Conservation (phyloP, 2,797 vertebrate species). For the Etheostoma nigrum region DNA sequence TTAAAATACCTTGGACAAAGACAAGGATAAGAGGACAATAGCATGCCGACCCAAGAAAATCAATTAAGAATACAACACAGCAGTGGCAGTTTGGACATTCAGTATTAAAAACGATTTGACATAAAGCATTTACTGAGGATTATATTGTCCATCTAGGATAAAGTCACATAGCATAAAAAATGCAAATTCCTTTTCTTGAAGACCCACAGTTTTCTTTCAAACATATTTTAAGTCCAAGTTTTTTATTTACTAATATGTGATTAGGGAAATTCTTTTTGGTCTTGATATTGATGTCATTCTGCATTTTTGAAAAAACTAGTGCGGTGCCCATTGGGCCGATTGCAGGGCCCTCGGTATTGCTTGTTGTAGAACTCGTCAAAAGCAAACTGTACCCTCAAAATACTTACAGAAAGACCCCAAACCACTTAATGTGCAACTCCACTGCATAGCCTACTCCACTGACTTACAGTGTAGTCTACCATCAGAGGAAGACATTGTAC, state of each 20-base stretch:
- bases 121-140: slow-evolving; percentile 58
- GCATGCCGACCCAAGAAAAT: slow-evolving; percentile 47
- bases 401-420: too few species aligned
- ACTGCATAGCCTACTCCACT: too few species aligned
- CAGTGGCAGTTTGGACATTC: slow-evolving; percentile 41
- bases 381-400: too few species aligned
- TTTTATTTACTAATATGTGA: too few species aligned
- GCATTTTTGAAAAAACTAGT: background rate
- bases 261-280: too few species aligned
- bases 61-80: slow-evolving; percentile 35
- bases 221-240: background rate
- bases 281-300: background rate
- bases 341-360: too few species aligned
- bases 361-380: too few species aligned
- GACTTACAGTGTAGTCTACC: too few species aligned
- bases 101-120: slow-evolving; percentile 33
- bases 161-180: slow-evolving; percentile 31
- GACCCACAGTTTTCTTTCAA: slow-evolving; percentile 13
- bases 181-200: slow-evolving; percentile 1
- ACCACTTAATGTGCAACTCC: too few species aligned
- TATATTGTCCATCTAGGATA: slow-evolving; percentile 45
- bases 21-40: slow-evolving; percentile 62
- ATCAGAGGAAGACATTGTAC: too few species aligned
- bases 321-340: too few species aligned
- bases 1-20: slow-evolving; percentile 67